A percentile compares a stretch with the other conserved stretches of the same genome.
These are phyloP conservation scores for Urocynchramus pylzowi DNA, from an alignment of 2,113 vertebrate species.

Conservation along the genomic window DNA sequence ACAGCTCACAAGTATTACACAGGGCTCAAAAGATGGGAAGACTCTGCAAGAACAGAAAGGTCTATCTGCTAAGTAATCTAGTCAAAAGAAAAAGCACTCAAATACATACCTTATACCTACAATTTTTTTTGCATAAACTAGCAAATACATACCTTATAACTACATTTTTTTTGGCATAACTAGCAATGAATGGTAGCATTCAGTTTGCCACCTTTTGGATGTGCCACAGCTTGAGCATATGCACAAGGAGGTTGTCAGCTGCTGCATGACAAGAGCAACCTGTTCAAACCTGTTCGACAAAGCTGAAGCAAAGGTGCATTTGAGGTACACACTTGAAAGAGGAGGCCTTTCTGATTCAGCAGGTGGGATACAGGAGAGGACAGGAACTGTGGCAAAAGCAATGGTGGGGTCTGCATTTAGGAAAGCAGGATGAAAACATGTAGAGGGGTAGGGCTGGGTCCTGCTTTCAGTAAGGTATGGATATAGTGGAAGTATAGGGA, in stretches of 20 bases:
- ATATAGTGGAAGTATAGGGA: neutral
- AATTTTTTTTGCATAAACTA: neutral
- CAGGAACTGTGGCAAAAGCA: neutral
- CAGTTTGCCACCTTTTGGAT: neutral
- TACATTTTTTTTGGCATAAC: neutral
- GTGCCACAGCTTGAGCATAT: neutral
- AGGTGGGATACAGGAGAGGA: neutral
- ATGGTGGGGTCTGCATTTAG: neutral
- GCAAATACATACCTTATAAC: neutral
- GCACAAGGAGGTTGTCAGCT: neutral
- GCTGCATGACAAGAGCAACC: neutral
- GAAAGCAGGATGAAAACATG: neutral
- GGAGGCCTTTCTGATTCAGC: neutral
- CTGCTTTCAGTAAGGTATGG: neutral
- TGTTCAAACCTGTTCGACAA: neutral
- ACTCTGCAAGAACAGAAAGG: neutral
- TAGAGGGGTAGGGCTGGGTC: neutral
- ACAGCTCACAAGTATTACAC: too few relatives aligned
- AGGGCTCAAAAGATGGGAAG: neutral
- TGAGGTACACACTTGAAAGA: neutral
- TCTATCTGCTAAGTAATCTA: neutral
- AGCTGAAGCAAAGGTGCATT: neutral
- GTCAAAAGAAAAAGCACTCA: neutral
- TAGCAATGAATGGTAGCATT: neutral
- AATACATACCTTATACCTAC: neutral